Base-by-base conservation (phyloP, 2,113 vertebrate species). In the Fulmarus glacialis region DNA sequence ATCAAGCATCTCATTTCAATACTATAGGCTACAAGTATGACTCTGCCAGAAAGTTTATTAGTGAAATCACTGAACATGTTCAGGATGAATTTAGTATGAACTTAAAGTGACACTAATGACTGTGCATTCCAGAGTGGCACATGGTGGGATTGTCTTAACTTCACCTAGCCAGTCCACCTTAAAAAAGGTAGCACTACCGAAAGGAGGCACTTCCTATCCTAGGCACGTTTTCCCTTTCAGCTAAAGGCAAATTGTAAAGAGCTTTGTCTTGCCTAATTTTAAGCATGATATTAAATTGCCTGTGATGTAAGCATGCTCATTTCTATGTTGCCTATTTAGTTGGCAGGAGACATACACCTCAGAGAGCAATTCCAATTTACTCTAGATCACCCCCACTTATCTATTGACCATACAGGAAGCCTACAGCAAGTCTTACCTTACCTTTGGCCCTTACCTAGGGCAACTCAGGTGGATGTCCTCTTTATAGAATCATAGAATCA, bases 331-430 rank as follows among this genome's bases (percentile, higher is more conserved):
- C 17, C 8, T 15, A 1, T 78, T 73, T 70, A 59, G 29, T 2
- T 85, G 43, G 9, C 12, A 62, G n/a, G 30, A 74, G 27, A 82
- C 27, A 27, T 3, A 45, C 3, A n/a, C 7, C 21, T 82, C 12
- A 50, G 64, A 75, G 22, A 82, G 5, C 8, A 79, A 55, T 85
- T 53, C 7, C 24, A 17, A 0, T 71, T 85, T 55, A 24, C 30
- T 62, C 6, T 42, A 71, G 4, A 42, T 34, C 12, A 53, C 1
- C 4, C 8, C 12, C 8, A 9, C 3, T 55, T 4, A 11, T 10
- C 6, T 67, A 20, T 15, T 38, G 22, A 74, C 6, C 5, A 8
- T 36, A 8, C 12, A 48, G 52, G 11, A 92, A 79, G 55, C 9
- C 8, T 47, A 15, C 0, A 47, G 29, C 22, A 63, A 82, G 8